These are phyloP conservation scores for Homarus gammarus DNA, from an alignment of 2,888 invertebrate genomes.

Conservation along the genomic window DNA sequence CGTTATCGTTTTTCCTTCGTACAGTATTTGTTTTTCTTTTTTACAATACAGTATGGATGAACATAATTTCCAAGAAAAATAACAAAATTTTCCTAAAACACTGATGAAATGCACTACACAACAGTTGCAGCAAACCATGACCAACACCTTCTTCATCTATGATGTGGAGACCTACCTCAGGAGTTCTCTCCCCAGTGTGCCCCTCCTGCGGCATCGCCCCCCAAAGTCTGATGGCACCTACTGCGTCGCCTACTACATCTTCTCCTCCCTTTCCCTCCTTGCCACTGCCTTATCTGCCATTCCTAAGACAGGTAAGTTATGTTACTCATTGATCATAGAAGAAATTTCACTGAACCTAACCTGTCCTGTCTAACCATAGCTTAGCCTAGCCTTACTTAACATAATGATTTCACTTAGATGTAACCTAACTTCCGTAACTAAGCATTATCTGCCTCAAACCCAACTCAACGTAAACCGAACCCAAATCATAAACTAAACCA, in stretches of 20 bases:
- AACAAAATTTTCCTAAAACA: too few relatives aligned
- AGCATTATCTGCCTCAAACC: not conserved
- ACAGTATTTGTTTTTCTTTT: not conserved
- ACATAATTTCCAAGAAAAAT: not conserved
- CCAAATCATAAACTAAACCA: not conserved
- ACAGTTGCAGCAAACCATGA: not conserved
- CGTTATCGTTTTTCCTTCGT: not conserved
- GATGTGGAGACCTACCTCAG: conserved; percentile 8
- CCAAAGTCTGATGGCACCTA: not conserved
- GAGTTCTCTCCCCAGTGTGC: not conserved
- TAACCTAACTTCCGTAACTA: not conserved
- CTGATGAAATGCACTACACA: too few relatives aligned
- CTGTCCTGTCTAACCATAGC: not conserved
- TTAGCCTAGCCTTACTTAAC: not conserved
- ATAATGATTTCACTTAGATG: too few relatives aligned
- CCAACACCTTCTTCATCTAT: not conserved
- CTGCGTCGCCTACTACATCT: conserved; percentile 16
- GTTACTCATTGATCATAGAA: not conserved
- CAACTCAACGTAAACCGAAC: not conserved
- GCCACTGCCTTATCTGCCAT: not conserved
- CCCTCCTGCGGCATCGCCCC: not conserved
- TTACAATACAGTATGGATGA: too few relatives aligned
- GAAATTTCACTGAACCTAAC: not conserved
- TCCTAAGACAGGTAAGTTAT: conserved; percentile 6
- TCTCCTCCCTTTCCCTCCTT: not conserved